Evolutionary conservation across 1,140 invertebrate genomes (phyloP).

Genomic region (Amphibalanus amphitrite): DNA sequence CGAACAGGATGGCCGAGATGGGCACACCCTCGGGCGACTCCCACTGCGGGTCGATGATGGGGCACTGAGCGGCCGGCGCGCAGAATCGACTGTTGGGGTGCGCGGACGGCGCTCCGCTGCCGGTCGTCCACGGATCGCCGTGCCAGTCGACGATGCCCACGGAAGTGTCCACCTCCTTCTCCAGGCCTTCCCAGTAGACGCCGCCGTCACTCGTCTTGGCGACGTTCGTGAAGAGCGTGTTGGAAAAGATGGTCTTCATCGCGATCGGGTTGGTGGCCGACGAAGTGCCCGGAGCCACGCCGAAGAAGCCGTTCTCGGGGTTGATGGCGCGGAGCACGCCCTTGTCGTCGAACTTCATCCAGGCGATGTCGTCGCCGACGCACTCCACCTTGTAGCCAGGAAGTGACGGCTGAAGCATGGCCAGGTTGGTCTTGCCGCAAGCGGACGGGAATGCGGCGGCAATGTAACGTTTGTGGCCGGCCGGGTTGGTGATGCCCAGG

Average conservation of each 20-base stretch:
- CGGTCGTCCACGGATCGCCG: conserved; percentile 52
- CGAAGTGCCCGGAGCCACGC: conserved; percentile 93
- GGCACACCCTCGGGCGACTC: conserved; percentile 66
- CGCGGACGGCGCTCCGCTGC: conserved; percentile 56
- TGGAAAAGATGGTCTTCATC: conserved; percentile 77
- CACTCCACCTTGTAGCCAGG: conserved; percentile 46
- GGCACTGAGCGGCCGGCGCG: conserved; percentile 78
- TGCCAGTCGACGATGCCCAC: conserved; percentile 63
- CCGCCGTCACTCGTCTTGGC: conserved; percentile 85
- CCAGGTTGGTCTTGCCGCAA: conserved; percentile 46
- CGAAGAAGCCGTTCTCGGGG: conserved; percentile 98
- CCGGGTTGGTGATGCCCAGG: conserved; percentile 30
- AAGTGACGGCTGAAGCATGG: conserved; percentile 41
- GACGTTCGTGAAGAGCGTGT: conserved; percentile 98
- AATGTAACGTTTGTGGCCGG: conserved; percentile 46
- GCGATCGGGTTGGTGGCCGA: conserved; percentile 86
- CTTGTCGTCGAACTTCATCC: conserved; percentile 89
- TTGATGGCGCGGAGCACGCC: conserved; percentile 90
- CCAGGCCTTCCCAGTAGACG: conserved; percentile 94
- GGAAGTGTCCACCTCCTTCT: conserved; percentile 46
- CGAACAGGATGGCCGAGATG: conserved; percentile 90
- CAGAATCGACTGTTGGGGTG: conserved; percentile 93
- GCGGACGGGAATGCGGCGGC: conserved; percentile 45
- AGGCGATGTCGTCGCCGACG: conserved; percentile 85
- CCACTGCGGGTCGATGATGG: conserved; percentile 67